phyloP scores from a whole-genome alignment of 2,888 invertebrate genomes.

The Mactromeris polynyma region DNA sequence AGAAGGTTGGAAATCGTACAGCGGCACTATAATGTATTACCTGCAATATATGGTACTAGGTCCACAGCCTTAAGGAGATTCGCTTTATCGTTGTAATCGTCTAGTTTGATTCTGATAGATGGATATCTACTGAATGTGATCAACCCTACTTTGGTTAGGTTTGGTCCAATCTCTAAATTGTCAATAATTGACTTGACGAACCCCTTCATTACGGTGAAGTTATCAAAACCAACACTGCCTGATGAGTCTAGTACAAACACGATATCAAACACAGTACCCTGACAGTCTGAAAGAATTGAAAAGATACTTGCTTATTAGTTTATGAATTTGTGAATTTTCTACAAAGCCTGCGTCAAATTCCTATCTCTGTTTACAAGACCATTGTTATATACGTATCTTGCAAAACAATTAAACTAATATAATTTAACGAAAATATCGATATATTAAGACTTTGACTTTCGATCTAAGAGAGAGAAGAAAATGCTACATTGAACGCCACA shows the following conservation, averaged over 20 bases:
- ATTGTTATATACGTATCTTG: too few species aligned
- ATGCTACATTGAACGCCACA: too few species aligned
- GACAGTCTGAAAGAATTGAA: slow-evolving; percentile 66
- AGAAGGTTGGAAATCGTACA: too few species aligned
- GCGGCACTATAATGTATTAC: too few species aligned
- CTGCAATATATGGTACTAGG: slow-evolving; percentile 50
- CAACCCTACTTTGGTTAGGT: slow-evolving; percentile 71
- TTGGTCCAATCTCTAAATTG: slow-evolving; percentile 71
- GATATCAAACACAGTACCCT: slow-evolving; percentile 72
- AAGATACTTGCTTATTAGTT: background rate
- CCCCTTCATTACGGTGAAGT: slow-evolving; percentile 75
- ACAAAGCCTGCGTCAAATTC: background rate
- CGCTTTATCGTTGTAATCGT: slow-evolving; percentile 51
- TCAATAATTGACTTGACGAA: slow-evolving; percentile 73
- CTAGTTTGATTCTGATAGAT: slow-evolving; percentile 61
- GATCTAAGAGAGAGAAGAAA: too few species aligned
- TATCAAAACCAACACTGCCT: slow-evolving; percentile 77
- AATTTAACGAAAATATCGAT: too few species aligned
- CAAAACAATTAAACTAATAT: too few species aligned
- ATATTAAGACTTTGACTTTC: too few species aligned
- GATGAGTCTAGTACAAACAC: slow-evolving; percentile 78
- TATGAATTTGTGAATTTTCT: background rate
- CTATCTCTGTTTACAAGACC: too few species aligned
- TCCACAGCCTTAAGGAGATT: slow-evolving; percentile 62
- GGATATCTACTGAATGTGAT: slow-evolving; percentile 73